Evolutionary conservation across 2,797 vertebrate species (phyloP), one percentile per base, ranked within the genome.

Genomic region (Allobates femoralis): DNA sequence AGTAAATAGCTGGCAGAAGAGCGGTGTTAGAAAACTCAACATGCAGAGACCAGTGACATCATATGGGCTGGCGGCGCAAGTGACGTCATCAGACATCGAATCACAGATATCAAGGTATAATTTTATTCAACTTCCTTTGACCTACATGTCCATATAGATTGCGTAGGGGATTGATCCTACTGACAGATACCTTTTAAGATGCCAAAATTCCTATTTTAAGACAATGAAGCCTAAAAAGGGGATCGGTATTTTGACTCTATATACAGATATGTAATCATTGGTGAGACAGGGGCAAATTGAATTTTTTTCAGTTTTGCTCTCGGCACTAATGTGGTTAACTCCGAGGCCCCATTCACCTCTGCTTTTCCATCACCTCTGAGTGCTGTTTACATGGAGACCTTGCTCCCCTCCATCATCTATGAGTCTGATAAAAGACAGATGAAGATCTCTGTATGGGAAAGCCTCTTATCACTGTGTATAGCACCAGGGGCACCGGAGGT

Each of bases 361-460:
- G 62, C 30, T 55, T 83, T 73, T 53, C 53, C 74, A 79, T 64
- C 28, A 79, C 12, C 37, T 58, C 64, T 82, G 51, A 26, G 67
- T 7, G 67, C 74, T 87, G 86, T 87, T 87, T 87, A 87, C 62
- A 73, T 46, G 50, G 58, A 71, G 64, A 21, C 64, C 46, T 53
- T 51, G 32, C 51, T 51, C 75, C 28, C 62, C 69, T 77, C 75
- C 64, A 85, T 67, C 37, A 73, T 34, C 77, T 85, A 79, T 56
- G 60, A 77, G 75, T 4, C 81, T 83, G 86, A 87, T 87, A 83
- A 23, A 83, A 71, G 81, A 76, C 86, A 87, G 86, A 87, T 79
- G 75, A 64, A 12, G 53, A 79, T 87, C 81, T 78, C 75, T 16
- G 30, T 87, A 81, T 86, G 80, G 85, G 85, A 87, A 87, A 83